Base-by-base conservation (phyloP, 2,113 vertebrate genomes). In the Amphilophus citrinellus region DNA sequence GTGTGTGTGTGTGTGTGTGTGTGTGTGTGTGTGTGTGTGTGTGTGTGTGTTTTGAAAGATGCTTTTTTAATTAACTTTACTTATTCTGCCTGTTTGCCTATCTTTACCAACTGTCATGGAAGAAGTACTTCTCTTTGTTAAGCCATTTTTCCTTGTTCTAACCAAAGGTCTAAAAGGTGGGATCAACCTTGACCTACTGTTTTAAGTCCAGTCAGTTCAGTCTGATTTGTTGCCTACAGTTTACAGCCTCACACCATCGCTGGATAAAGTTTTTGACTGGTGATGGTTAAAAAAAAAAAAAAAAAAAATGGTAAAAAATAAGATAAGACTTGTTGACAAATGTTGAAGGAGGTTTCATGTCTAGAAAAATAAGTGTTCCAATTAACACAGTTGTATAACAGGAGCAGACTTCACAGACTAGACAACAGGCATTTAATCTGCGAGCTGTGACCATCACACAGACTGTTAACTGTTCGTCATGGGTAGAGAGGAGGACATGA, bases 371-470 rank as follows among this genome's bases (percentile, higher is more conserved):
- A 84, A 61, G 57, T 56, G n/a, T 37, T 87, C 61, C 73, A 62
- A 68, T 90, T 83, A 85, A 56, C 77, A 68, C 5, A 32, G 14
- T 24, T 66, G 81, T 79, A 83, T n/a, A 77, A 58, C 57, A 47
- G 63, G 39, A 82, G 24, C 39, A 7, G 20, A 79, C 35, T 68
- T 85, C 57, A 61, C 58, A 83, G 83, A n/a, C 35, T 24, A 53
- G 68, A 18, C n/a, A 11, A n/a, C 9, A 56, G 56, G n/a, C 11
- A 61, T 80, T 89, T 77, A 82, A 84, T 78, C 79, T 82, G 59
- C 6, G 66, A 79, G 66, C 80, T 37, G 68, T 86, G 83, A 79
- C 77, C 77, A 82, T 84, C 80, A 81, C 63, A 56, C 73, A 63
- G 79, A 56, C 60, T 37, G 56, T 66, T 80, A 35, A 50, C 60